Base-by-base conservation (phyloP, 2,113 vertebrate species). In the Hipposideros armiger region DNA sequence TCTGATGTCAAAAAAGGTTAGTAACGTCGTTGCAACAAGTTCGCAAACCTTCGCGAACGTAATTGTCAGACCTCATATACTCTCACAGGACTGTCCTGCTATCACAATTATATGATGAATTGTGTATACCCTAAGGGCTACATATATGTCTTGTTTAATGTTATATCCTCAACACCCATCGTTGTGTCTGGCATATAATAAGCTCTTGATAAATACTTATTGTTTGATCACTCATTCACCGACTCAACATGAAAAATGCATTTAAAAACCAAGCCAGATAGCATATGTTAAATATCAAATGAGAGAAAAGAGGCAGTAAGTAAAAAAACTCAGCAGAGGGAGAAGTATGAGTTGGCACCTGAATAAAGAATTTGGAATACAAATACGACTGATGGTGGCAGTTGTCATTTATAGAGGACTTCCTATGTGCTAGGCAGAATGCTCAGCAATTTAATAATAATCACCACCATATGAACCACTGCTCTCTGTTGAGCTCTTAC, bases 221-320 rank as follows among this genome's bases (percentile, higher is more conserved):
- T 72, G 81, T 84, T 77, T 92, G 47, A 86, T 86, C 78, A 93
- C 58, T 89, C 77, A 90, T 84, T 95, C 72, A 90, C 28, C 91
- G 93, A 97, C 84, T 91, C 64, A 86, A 86, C 67, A 78, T 86
- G 64, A 88, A 94, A 95, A 96, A 85, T 64, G 50, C 84, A 90
- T 69, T 70, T 67, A 47, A 76, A 94, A 95, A 91, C 64, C 22
- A 91, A 87, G 78, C 45, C 36, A 91, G 92, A 91, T 26, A 28
- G 80, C 54, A 40, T 78, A 86, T 56, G 78, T 83, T 82, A 91
- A 76, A 76, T 72, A 56, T 92, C 74, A 92, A 84, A 45, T 86
- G 58, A 86, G 70, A 72, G 32, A 92, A 88, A 90, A 87, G 45
- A 77, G 81, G 72, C 8, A 32, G 70, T 42, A 80, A 32, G 70